Base-by-base conservation (phyloP, 2,113 vertebrate species). In the Pterocles orientalis region DNA sequence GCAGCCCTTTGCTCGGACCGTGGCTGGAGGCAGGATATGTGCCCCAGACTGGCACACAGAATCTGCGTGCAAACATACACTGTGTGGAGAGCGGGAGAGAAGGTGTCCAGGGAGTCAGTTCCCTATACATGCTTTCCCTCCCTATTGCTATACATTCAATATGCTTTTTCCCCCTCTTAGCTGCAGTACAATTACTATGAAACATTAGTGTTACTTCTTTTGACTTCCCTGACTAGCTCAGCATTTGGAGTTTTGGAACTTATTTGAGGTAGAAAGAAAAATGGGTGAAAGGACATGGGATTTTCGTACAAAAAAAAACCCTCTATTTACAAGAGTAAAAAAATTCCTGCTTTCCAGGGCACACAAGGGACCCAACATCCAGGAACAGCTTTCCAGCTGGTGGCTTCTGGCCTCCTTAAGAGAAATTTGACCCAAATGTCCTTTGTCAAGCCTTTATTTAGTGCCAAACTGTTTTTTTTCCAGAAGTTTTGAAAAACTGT, bases 11-110 rank as follows among this genome's bases (percentile, higher is more conserved):
- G 7, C 43, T 64, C 1, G 2, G 23, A 29, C 24, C 10, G 3
- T 2, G 39, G 12, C 33, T 34, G n/a, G 19, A 33, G 36, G 23
- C 41, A 78, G 28, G n/a, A 36, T 23, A 18, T 41, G 16, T 24
- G 28, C 4, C 31, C 53, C 25, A 68, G 17, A 10, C 1, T 33
- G 50, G 24, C 24, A 34, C 14, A 34, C 0, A 0, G 10, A 13
- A 47, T 10, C 51, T 50, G 5, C 28, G 14, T 28, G 12, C 18
- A 45, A 24, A 57, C 8, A 17, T 3, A 10, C 9, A 19, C 13
- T 3, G 1, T 17, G n/a, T 15, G 8, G 10, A 60, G 19, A 54
- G 7, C 7, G 18, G 3, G 5, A 66, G 3, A 80, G 50, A 34
- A 73, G 28, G 9, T 76, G 23, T 41, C 16, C 11, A 41, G 51